Conservation (phyloP, 2,113 vertebrate species). For the Pagrus major region DNA sequence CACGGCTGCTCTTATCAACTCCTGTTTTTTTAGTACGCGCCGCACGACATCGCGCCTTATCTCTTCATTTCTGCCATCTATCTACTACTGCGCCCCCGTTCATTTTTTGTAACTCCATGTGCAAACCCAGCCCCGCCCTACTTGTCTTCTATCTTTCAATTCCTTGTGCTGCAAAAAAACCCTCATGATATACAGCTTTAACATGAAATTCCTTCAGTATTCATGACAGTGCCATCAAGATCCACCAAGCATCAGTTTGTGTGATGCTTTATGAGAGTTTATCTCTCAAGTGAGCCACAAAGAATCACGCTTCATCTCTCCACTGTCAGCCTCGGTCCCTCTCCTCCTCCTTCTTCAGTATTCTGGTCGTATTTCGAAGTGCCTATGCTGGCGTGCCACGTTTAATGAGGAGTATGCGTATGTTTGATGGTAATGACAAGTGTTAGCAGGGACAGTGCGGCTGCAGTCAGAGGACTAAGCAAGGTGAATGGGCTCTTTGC, state of each 20-base stretch:
- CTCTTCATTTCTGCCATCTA: conserved; percentile 7
- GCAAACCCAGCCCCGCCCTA: background rate
- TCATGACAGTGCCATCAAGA: no score
- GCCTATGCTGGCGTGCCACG: background rate
- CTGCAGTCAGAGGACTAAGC: conserved; percentile 45
- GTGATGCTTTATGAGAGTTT: background rate
- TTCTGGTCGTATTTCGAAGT: conserved; percentile 7
- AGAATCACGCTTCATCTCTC: conserved; percentile 4
- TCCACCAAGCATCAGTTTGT: background rate
- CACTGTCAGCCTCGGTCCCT: background rate
- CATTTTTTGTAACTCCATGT: background rate
- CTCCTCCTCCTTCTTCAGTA: background rate
- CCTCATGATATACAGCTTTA: background rate
- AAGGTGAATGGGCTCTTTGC: conserved; percentile 45
- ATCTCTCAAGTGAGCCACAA: conserved; percentile 10
- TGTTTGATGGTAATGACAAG: conserved; percentile 15
- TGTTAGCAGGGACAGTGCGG: background rate
- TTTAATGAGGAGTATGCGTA: background rate
- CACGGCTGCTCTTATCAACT: background rate
- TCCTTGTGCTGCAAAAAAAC: conserved; percentile 2
- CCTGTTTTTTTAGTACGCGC: background rate
- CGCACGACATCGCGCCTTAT: background rate
- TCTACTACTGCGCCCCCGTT: background rate
- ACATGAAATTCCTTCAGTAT: background rate
- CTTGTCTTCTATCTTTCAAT: background rate